These are phyloP conservation scores for Leptinotarsa peninsularis DNA, from an alignment of 2,888 invertebrate species.

Conservation along the genomic window DNA sequence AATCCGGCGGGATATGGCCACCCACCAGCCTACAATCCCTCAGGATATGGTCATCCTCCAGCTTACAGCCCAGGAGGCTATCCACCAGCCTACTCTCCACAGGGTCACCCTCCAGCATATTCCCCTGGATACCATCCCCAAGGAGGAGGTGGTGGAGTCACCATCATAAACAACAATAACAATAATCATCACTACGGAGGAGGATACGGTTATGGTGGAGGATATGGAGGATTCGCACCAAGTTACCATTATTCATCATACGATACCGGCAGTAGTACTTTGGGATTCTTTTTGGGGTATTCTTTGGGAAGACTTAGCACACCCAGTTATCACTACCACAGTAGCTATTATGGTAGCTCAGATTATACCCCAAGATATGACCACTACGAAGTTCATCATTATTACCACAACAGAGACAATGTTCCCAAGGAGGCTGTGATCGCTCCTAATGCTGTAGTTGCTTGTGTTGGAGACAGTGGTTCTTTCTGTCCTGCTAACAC, in stretches of 20 bases:
- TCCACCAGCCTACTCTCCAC: conserved; percentile 49
- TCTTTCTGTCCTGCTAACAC: conserved; percentile 61
- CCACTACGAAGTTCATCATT: conserved; percentile 62
- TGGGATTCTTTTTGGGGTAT: conserved; percentile 60
- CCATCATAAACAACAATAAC: conserved; percentile 55
- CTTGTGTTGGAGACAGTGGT: conserved; percentile 60
- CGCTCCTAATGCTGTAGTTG: conserved; percentile 58
- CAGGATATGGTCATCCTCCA: conserved; percentile 47
- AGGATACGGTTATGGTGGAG: conserved; percentile 38
- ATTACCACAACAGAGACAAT: conserved; percentile 59
- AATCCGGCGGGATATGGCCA: conserved; percentile 43
- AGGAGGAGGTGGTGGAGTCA: conserved; percentile 42
- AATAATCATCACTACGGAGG: conserved; percentile 52
- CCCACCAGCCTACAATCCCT: conserved; percentile 49
- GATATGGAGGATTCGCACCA: conserved; percentile 38
- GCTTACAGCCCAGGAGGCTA: conserved; percentile 47
- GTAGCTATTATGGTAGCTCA: conserved; percentile 29
- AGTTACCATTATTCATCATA: conserved; percentile 52
- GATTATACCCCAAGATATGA: conserved; percentile 50
- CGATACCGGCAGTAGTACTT: conserved; percentile 56
- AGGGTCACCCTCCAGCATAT: conserved; percentile 43
- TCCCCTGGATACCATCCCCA: conserved; percentile 41
- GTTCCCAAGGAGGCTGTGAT: conserved; percentile 57
- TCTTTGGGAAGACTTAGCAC: conserved; percentile 56
- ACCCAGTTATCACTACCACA: conserved; percentile 54